Conservation (phyloP, 2,113 vertebrate species). For the Megalops atlanticus region DNA sequence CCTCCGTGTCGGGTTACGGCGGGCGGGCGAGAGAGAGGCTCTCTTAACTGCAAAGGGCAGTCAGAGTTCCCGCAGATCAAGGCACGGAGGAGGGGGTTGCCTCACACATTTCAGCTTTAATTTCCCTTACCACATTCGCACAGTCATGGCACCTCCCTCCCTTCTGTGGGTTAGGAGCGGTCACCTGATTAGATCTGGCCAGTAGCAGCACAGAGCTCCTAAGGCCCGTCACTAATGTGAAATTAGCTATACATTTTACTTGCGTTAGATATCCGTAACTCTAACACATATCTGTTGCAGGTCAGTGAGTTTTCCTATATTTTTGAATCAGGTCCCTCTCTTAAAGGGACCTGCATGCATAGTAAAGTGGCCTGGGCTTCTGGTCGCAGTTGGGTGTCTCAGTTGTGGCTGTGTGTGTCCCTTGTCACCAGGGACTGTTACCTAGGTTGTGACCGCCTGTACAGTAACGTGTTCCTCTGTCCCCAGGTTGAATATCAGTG, state of each 20-base stretch:
- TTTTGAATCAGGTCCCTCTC: background rate
- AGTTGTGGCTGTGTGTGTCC: background rate
- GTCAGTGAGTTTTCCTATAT: background rate
- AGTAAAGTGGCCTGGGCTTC: background rate
- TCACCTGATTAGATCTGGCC: background rate
- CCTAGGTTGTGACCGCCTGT: background rate
- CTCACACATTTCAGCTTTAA: background rate
- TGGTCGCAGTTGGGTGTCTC: too few species aligned
- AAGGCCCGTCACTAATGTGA: background rate
- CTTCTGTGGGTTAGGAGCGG: background rate
- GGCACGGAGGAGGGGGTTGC: background rate
- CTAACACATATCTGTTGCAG: background rate
- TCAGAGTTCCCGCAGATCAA: background rate
- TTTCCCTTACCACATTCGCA: background rate
- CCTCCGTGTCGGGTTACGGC: slow-evolving; percentile 16
- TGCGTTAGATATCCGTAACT: background rate
- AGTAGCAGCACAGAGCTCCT: background rate
- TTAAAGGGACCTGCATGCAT: background rate
- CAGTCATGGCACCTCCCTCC: background rate
- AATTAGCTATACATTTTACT: background rate
- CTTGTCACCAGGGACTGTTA: background rate
- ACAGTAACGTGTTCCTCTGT: background rate
- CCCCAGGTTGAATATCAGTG: slow-evolving; percentile 95
- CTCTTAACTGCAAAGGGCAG: background rate
- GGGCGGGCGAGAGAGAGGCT: too few species aligned